phyloP scores from a whole-genome alignment of 2,113 vertebrate species.

The Chauna torquata region DNA sequence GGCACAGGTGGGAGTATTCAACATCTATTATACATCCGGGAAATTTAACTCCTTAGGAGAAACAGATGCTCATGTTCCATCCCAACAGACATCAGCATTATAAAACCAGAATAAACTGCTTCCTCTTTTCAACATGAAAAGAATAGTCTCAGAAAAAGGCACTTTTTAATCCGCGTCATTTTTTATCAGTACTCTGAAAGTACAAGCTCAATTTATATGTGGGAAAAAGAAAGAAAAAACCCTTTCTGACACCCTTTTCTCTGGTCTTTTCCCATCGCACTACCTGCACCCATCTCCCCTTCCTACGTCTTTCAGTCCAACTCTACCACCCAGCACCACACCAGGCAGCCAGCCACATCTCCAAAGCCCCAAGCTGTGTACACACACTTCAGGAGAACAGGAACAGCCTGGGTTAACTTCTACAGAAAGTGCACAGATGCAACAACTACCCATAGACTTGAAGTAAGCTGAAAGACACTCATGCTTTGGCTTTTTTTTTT shows the following conservation, averaged over 20 bases:
- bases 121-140: background rate
- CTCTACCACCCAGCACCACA: background rate
- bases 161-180: background rate
- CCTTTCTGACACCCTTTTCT: background rate
- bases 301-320: background rate
- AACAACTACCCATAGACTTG: background rate
- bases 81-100: background rate
- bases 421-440: background rate
- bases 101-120: background rate
- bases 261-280: background rate
- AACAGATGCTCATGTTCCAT: background rate
- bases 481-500: background rate
- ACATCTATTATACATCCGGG: background rate
- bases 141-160: background rate
- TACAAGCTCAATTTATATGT: background rate
- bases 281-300: background rate
- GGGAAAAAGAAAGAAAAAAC: rapidly evolving
- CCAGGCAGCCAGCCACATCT: background rate
- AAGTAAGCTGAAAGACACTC: background rate
- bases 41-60: background rate
- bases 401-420: background rate
- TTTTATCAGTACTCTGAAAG: background rate
- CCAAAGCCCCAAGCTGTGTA: background rate
- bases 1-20: background rate
- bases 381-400: background rate